Base-by-base conservation (phyloP, 2,888 invertebrate species). In the Xylophagus ater region DNA sequence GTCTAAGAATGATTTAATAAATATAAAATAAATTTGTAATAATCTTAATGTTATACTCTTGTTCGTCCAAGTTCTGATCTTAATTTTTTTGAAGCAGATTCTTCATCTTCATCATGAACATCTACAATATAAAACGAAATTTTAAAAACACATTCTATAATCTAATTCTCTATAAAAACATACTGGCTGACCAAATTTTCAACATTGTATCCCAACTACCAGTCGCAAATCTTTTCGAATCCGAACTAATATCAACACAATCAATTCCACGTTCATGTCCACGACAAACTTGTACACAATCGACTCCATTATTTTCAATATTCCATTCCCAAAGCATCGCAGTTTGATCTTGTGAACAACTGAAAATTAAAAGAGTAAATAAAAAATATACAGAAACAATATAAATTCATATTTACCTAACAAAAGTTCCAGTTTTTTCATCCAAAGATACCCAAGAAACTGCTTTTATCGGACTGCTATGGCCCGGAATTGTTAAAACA, bases 251-350 rank as follows among this genome's bases (percentile, higher is more conserved):
- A 15, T 79, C 76, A 2, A 96, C 73, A 58, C 87, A 81, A 59
- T 97, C 94, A 2, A 98, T 76, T 40, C 88, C 88, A 51, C 90
- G 76, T 48, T 90, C 88, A 59, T 98, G 97, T 0, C 96, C 93
- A 46, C 84, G 77, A 52, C 92, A 86, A 4, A 83, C 74, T 43
- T 82, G 78, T 19, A 83, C 70, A 57, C 87, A 85, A 49, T 82
- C 79, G 7, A 86, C 81, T 1, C 80, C 76, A 61, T 86, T 83
- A 5, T 70, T 68, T 1, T 67, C 62, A 17, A 82, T 72, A 57
- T 81, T 77, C 87, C 87, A 92, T 48, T 83, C 75, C 93, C 93
- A 93, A 34, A 94, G 64, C 69, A 87, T 79, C 0, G 83, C 82
- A 2, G 87, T 86, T 61, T 93, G 87, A 65, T 96, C 96, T 63